phyloP scores from a whole-genome alignment of 2,797 vertebrate genomes.

The Scyliorhinus canicula region DNA sequence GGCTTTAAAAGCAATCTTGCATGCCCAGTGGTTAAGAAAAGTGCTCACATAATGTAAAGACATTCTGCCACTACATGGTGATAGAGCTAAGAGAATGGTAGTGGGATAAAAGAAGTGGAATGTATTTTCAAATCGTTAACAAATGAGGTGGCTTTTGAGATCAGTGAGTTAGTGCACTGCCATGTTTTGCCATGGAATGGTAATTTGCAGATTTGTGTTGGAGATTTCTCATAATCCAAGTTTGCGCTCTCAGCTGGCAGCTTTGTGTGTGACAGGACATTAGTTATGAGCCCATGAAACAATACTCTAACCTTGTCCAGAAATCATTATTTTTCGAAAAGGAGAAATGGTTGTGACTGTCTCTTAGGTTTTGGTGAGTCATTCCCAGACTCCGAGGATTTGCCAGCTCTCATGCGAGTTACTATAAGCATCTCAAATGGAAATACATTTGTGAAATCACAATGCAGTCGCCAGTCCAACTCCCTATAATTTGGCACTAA shows the following conservation, averaged over 20 bases:
- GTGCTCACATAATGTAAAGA: not conserved
- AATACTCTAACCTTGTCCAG: not conserved
- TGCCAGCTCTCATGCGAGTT: not conserved
- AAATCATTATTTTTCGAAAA: not conserved
- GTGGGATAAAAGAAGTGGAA: not conserved
- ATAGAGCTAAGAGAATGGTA: not conserved
- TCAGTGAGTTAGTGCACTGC: not conserved
- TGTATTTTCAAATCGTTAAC: not conserved
- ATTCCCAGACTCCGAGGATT: not conserved
- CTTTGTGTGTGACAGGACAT: not conserved
- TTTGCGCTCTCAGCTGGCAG: not conserved
- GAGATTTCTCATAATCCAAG: not conserved
- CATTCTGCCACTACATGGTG: not conserved
- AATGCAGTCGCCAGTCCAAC: not conserved
- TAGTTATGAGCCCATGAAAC: not conserved
- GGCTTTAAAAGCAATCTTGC: not conserved
- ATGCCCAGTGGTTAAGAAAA: too few relatives aligned
- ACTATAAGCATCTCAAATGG: not conserved
- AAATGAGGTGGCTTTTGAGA: not conserved
- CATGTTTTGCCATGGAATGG: not conserved
- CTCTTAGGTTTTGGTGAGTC: not conserved
- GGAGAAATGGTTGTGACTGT: not conserved
- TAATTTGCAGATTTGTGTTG: not conserved
- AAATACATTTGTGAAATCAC: not conserved
- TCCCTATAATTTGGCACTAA: conserved; percentile 3